Conservation (phyloP, 2,797 vertebrate genomes). For the Pantherophis alleghaniensis region DNA sequence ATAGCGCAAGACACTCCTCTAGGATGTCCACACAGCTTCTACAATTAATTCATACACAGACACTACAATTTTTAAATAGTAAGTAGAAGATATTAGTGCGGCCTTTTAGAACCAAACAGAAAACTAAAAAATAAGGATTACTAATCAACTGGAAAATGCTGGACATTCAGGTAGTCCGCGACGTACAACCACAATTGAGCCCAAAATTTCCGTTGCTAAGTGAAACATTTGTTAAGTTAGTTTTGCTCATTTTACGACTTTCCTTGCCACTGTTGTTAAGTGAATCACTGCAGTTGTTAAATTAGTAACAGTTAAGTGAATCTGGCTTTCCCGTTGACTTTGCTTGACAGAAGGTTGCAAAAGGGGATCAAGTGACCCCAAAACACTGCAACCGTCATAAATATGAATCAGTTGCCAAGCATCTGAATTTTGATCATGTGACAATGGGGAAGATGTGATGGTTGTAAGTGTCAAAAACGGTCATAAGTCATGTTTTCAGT, state of each 20-base stretch:
- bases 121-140: background rate
- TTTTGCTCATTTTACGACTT: too few species aligned
- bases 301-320: background rate
- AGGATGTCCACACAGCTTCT: background rate
- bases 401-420: background rate
- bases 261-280: too few species aligned
- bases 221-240: background rate
- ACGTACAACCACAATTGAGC: background rate
- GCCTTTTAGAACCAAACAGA: background rate
- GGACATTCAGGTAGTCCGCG: background rate
- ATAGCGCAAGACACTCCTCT: background rate
- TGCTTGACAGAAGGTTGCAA: background rate
- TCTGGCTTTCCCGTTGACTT: background rate
- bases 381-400: too few species aligned
- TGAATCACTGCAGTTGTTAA: background rate
- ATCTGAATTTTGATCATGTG: background rate
- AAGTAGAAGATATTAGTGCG: background rate
- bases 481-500: background rate
- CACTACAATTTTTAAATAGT: background rate
- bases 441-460: background rate
- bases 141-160: background rate
- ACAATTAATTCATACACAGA: background rate
- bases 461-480: too few species aligned
- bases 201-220: too few species aligned
- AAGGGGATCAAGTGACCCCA: background rate